phyloP scores from a whole-genome alignment of 2,113 vertebrate genomes.

The Cathartes aura region DNA sequence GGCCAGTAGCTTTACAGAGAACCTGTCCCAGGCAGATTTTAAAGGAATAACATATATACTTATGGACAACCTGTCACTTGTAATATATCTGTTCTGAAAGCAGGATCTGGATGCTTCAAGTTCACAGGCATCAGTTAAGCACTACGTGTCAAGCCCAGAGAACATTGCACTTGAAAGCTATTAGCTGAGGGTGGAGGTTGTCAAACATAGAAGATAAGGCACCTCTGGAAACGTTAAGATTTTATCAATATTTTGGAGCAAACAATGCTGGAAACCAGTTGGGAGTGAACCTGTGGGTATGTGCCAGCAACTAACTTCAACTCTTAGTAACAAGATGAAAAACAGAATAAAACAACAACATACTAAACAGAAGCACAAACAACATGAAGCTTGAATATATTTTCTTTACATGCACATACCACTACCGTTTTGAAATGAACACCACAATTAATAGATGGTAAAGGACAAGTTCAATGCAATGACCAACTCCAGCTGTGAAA shows the following conservation, averaged over 20 bases:
- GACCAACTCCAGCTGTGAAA: neutral
- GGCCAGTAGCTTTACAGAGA: neutral
- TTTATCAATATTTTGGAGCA: neutral
- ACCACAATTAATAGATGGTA: neutral
- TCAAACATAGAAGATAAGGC: neutral
- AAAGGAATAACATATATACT: neutral
- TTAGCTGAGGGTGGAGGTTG: neutral
- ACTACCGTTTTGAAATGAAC: neutral
- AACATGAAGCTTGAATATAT: neutral
- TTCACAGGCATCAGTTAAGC: neutral
- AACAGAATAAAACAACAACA: neutral
- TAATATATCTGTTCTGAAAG: neutral
- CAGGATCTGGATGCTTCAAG: neutral
- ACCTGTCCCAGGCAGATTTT: neutral
- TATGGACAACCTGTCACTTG: constrained; percentile 37
- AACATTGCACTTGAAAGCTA: neutral
- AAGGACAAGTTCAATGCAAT: neutral
- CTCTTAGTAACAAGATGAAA: neutral
- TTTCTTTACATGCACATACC: neutral
- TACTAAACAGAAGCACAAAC: neutral
- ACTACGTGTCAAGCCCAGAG: neutral
- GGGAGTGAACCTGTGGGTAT: neutral
- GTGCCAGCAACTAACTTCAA: neutral
- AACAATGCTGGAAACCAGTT: neutral
- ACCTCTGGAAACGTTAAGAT: neutral